Conservation (phyloP, 1,140 invertebrate genomes). For the Sesamia nonagrioides region DNA sequence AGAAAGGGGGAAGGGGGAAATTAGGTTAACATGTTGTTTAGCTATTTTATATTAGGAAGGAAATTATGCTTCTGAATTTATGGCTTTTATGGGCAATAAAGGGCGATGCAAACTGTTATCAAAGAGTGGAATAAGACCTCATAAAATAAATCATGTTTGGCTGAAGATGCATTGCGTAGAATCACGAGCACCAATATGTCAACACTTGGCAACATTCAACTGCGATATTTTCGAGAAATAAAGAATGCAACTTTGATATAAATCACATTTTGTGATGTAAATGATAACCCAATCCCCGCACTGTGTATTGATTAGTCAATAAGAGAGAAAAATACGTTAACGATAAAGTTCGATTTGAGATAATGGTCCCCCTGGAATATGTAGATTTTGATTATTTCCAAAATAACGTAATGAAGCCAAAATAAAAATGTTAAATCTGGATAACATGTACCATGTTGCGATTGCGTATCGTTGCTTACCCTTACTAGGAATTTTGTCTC, state of each 20-base stretch:
- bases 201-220: too few species aligned
- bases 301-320: too few species aligned
- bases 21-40: slow-evolving; percentile 28
- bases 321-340: too few species aligned
- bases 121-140: not conserved
- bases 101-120: not conserved
- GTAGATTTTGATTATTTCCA: not conserved
- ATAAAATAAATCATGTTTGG: not conserved
- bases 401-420: not conserved
- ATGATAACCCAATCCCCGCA: too few species aligned
- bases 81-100: slow-evolving; percentile 6
- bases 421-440: slow-evolving; percentile 9
- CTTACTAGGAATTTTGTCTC: slow-evolving; percentile 13
- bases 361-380: not conserved
- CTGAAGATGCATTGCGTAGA: not conserved
- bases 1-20: slow-evolving; percentile 1
- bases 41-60: slow-evolving; percentile 15
- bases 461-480: slow-evolving; percentile 14
- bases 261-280: too few species aligned
- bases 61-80: slow-evolving; percentile 13
- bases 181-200: too few species aligned
- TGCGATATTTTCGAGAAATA: too few species aligned
- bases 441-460: not conserved
- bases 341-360: too few species aligned
- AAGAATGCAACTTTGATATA: too few species aligned